Percentiles rank a stretch among this genome's conserved stretches.
These are phyloP conservation scores for Dioctria linearis DNA, from an alignment of 2,888 invertebrate species.

Conservation along the genomic window DNA sequence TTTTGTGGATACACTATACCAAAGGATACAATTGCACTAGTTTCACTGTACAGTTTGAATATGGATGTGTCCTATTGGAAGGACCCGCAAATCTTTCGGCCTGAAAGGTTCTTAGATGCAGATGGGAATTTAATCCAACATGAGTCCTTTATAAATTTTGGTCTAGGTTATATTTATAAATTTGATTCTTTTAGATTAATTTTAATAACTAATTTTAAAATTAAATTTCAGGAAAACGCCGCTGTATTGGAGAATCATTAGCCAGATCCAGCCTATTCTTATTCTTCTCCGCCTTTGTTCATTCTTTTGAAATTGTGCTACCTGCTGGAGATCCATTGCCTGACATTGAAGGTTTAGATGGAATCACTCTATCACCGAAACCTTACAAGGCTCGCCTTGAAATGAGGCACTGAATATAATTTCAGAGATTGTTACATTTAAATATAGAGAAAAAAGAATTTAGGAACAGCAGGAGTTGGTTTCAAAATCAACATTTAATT, in stretches of 20 bases:
- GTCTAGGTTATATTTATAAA: conserved; percentile 73
- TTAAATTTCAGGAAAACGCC: conserved; percentile 65
- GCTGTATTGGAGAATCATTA: conserved; percentile 77
- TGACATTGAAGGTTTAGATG: conserved; percentile 64
- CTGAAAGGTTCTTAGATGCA: conserved; percentile 76
- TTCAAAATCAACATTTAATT: no score
- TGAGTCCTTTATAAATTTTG: conserved; percentile 77
- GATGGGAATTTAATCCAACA: conserved; percentile 73
- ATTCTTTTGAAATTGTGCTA: conserved; percentile 71
- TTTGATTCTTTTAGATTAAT: background rate
- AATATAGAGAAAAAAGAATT: no score
- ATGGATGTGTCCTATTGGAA: conserved; percentile 74
- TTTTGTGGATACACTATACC: conserved; percentile 72
- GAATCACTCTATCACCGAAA: conserved; percentile 67
- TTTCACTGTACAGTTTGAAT: conserved; percentile 73
- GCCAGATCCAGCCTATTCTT: conserved; percentile 77
- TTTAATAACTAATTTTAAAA: background rate
- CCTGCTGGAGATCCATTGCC: conserved; percentile 62
- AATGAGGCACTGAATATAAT: conserved; percentile 51
- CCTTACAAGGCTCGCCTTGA: conserved; percentile 62
- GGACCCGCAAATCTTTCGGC: conserved; percentile 75
- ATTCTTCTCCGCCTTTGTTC: conserved; percentile 75
- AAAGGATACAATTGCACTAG: conserved; percentile 73
- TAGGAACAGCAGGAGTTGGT: no score
- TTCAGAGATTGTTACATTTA: background rate